A percentile compares a stretch with the other conserved stretches of the same genome.
Conservation (phyloP, 35 echinoderm and acorn worm species). For the Apostichopus japonicus region DNA sequence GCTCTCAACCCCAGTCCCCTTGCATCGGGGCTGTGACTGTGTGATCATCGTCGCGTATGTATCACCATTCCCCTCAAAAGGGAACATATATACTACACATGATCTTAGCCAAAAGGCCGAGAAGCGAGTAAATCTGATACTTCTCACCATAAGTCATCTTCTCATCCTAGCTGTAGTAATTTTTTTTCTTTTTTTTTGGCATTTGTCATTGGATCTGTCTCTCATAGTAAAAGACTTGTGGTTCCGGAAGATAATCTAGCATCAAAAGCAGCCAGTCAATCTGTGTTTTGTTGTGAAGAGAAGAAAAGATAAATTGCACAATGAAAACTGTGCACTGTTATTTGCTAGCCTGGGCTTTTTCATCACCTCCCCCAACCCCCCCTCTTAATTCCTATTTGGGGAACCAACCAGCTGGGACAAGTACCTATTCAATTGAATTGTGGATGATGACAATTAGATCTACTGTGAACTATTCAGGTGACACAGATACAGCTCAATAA, state of each 20-base stretch:
- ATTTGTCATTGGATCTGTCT: background rate
- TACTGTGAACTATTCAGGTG: background rate
- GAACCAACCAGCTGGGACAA: background rate
- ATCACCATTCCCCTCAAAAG: no score
- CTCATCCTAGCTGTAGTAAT: background rate
- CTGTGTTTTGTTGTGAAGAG: background rate
- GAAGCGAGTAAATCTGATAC: no score
- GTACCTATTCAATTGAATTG: background rate
- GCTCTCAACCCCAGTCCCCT: no score
- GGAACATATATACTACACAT: no score
- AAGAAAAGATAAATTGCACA: background rate
- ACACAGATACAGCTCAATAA: background rate
- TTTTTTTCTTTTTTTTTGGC: background rate
- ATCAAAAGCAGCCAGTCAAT: background rate
- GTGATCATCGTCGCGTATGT: no score
- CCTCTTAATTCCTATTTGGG: conserved; percentile 17
- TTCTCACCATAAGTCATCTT: no score
- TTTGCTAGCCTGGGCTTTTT: background rate
- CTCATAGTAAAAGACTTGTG: no score
- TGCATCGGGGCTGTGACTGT: no score
- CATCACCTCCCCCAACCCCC: no score
- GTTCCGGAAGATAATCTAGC: background rate
- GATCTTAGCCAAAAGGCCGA: no score
- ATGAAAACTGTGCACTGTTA: conserved; percentile 46
- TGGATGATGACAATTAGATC: background rate